A percentile compares a stretch with the other conserved stretches of the same genome.
phyloP scores from a whole-genome alignment of 1,140 invertebrate species.

The Scaptomyza montana region DNA sequence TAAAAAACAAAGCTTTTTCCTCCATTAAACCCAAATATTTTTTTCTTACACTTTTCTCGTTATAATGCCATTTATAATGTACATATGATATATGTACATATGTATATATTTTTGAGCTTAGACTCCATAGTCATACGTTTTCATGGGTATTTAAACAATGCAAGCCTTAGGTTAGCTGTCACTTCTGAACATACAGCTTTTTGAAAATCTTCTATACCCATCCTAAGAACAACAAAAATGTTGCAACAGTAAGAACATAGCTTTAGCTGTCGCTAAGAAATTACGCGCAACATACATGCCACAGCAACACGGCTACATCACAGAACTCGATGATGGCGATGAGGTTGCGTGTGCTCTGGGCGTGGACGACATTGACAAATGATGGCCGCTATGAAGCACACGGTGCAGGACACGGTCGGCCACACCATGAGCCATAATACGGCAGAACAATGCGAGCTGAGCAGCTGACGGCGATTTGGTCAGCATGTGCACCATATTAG shows the following conservation, averaged over 20 bases:
- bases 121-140: background rate
- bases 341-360: constrained; percentile 63
- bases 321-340: constrained; percentile 44
- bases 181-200: constrained; percentile 30
- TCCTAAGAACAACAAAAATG: constrained; percentile 6
- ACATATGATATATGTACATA: too few relatives aligned
- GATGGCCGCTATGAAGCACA: constrained; percentile 59
- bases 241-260: background rate
- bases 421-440: constrained; percentile 18
- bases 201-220: constrained; percentile 30
- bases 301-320: constrained; percentile 37
- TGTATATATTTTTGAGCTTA: too few relatives aligned
- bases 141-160: background rate
- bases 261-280: constrained; percentile 56
- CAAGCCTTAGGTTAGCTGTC: background rate
- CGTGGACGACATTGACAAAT: constrained; percentile 77
- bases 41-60: too few relatives aligned
- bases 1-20: too few relatives aligned
- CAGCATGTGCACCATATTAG: constrained; percentile 63
- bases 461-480: constrained; percentile 37
- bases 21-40: too few relatives aligned
- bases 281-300: constrained; percentile 70
- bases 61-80: too few relatives aligned
- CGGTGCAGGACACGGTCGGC: constrained; percentile 13
- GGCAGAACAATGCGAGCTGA: constrained; percentile 51